Evolutionary conservation across 2,888 invertebrate species (phyloP), one percentile per base, ranked within the genome.

Genomic region (Thyatira batis): DNA sequence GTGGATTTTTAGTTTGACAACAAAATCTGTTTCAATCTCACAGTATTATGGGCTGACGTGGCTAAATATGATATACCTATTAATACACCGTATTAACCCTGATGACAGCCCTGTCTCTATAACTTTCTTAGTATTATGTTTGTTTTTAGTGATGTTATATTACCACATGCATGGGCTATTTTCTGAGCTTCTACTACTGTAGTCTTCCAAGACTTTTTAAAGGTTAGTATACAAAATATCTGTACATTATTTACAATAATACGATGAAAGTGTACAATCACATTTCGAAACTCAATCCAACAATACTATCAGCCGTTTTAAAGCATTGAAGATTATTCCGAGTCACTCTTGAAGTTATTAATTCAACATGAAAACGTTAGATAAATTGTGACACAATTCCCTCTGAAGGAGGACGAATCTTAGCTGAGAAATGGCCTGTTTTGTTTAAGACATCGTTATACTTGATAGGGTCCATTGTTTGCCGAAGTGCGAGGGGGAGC

Each of bases 401-500:
- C 68, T 66, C 65, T 63, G 66, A 67, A 66, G 58, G 61, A 65
- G 66, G 75, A 69, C 65, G 73, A 67, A 75, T 72, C 70, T 66
- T 59, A 61, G 55, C 69, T 71, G 71, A 69, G 73, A 83, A 84
- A 85, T 82, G 81, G 82, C 76, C 80, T 89, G 83, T 88, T 89
- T 90, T 87, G 86, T 89, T 86, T 86, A 78, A 87, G 78, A 74
- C 84, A 79, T 85, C 85, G 84, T 87, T 87, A 85, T 82, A 85
- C 85, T 80, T 86, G 86, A 88, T 86, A 84, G 84, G 83, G 78
- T 77, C 89, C 78, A 87, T 91, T 91, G 90, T 90, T 82, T 79
- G 58, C 65, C 59, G 71, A 80, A 85, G 81, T 80, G 80, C 74
- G 81, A 67, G 75, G 78, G 67, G 77, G 78, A 86, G 77, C 82